These are phyloP conservation scores for Archaeoteleia sp. DNA, from an alignment of 2,888 invertebrate species.

Conservation along the genomic window DNA sequence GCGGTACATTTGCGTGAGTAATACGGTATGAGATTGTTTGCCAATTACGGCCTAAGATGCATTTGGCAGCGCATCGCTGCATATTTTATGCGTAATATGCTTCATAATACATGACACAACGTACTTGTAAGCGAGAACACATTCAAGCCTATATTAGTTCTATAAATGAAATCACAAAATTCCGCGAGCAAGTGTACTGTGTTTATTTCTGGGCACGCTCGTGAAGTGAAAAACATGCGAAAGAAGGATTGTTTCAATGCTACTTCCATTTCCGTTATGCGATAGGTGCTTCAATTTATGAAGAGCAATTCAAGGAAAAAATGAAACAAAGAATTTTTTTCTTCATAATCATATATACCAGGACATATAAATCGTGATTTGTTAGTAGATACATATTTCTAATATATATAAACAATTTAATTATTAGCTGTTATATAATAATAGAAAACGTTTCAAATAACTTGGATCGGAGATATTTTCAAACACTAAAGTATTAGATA, in stretches of 20 bases:
- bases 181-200: slow-evolving; percentile 52
- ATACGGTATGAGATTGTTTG: slow-evolving; percentile 37
- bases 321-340: too few species aligned
- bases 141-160: slow-evolving; percentile 37
- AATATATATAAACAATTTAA: too few species aligned
- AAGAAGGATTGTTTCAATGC: slow-evolving; percentile 55
- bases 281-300: slow-evolving; percentile 16
- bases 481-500: too few species aligned
- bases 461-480: too few species aligned
- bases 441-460: too few species aligned
- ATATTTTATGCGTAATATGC: slow-evolving; percentile 25
- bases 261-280: slow-evolving; percentile 52
- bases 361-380: too few species aligned
- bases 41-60: slow-evolving; percentile 46
- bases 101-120: slow-evolving; percentile 50
- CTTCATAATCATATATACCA: too few species aligned
- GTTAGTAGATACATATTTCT: too few species aligned
- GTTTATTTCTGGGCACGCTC: slow-evolving; percentile 58
- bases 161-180: slow-evolving; percentile 59
- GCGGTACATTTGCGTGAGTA: slow-evolving; percentile 34
- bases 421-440: too few species aligned
- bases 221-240: slow-evolving; percentile 49
- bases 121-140: slow-evolving; percentile 25
- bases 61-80: slow-evolving; percentile 26
- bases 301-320: background rate